Evolutionary conservation across 2,113 vertebrate species (phyloP), one percentile per base, ranked within the genome.

Genomic region (Struthidea cinerea): DNA sequence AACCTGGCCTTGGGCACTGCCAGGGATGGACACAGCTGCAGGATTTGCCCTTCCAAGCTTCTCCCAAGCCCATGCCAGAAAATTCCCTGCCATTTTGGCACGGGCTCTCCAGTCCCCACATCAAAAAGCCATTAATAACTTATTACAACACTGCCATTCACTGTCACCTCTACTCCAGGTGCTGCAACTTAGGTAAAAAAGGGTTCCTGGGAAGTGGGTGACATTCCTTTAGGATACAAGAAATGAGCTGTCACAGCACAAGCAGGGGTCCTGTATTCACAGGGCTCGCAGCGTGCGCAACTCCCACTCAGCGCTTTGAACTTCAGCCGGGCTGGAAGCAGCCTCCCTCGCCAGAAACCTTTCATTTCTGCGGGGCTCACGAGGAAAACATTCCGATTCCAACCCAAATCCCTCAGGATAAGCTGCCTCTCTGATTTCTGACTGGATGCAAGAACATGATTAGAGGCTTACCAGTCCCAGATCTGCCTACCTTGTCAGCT

Each of bases 231-330:
- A 61, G 73, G 46, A 77, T 27, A 30, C 9, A 50, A 2, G 27
- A 41, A 88, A 22, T 22, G 81, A 90, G 32, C 56, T 79, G 52
- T 57, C 71, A 90, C 37, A 84, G 75, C 41, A 61, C 24, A n/a
- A 13, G 59, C 16, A 84, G 28, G 28, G 47, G 83, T n/a, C 32
- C 71, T 35, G 5, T 8, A 46, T 33, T 53, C 71, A 65, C 37
- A 53, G 35, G 8, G 42, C 89, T 83, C 16, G 13, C 19, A 68
- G 53, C 4, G 27, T 27, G 33, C 33, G 11, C 13, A 65, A 26
- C 56, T 90, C 71, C 55, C 35, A 73, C 89, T 89, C 52, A 19
- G 16, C 32, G 46, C 71, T 92, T 84, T 90, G 71, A 92, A 64
- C 57, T 69, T 47, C 47, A 76, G 49, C 10, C 26, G 32, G 35